phyloP scores from a whole-genome alignment of 2,888 invertebrate species.

The Oligia strigilis region DNA sequence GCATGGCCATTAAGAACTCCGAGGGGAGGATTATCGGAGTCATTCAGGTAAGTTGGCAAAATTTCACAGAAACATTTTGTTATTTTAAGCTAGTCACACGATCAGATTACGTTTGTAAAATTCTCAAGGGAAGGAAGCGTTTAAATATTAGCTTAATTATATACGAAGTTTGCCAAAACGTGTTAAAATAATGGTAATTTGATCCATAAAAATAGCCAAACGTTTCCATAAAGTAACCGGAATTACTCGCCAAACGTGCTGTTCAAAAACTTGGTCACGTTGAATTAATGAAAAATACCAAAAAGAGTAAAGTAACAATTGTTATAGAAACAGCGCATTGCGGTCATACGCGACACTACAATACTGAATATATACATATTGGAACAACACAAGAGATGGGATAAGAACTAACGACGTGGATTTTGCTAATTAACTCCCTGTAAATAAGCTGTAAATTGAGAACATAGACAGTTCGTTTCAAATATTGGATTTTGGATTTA shows the following conservation, averaged over 20 bases:
- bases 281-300: slow-evolving; percentile 66
- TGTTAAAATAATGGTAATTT: slow-evolving; percentile 49
- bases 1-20: slow-evolving; percentile 99
- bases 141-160: slow-evolving; percentile 50
- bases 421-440: slow-evolving; percentile 53
- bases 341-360: slow-evolving; percentile 72
- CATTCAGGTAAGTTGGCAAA: slow-evolving; percentile 91
- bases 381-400: slow-evolving; percentile 30
- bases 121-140: slow-evolving; percentile 28
- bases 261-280: slow-evolving; percentile 45
- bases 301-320: slow-evolving; percentile 47
- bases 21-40: slow-evolving; percentile 97
- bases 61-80: slow-evolving; percentile 43
- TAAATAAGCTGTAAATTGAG: slow-evolving; percentile 21
- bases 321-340: slow-evolving; percentile 77
- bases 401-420: slow-evolving; percentile 20
- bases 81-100: slow-evolving; percentile 26
- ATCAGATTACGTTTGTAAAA: slow-evolving; percentile 26
- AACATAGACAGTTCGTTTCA: slow-evolving; percentile 23
- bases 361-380: slow-evolving; percentile 56
- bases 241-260: slow-evolving; percentile 61
- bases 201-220: slow-evolving; percentile 54
- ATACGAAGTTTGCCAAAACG: slow-evolving; percentile 39
- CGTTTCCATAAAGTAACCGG: slow-evolving; percentile 55
- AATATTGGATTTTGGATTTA: slow-evolving; percentile 38